Base-by-base conservation (phyloP, 1,140 invertebrate species). In the Matsumurasca onukii region DNA sequence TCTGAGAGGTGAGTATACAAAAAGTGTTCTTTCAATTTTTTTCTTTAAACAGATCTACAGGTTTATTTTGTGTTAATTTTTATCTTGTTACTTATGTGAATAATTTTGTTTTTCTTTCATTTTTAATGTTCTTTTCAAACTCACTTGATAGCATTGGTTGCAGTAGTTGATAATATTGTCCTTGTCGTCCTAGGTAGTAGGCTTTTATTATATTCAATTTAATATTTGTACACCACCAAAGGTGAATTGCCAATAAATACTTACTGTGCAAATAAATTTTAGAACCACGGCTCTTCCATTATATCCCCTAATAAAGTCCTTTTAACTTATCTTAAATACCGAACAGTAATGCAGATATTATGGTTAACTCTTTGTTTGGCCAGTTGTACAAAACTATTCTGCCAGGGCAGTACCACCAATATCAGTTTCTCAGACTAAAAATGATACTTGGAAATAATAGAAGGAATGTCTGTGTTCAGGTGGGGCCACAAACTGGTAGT, bases 401-500 rank as follows among this genome's bases (percentile, higher is more conserved):
- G 34, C n/a, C n/a, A 39, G 17, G n/a, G 48, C 15, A 27, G 45
- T 65, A 65, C 31, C 9, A 67, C 65, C 5, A 9, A 39, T 9
- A 39, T 39, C 5, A 39, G 34, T 64, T 55, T 69, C 71, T 73
- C 74, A 68, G 45, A 57, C 66, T 73, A n/a, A n/a, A n/a, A n/a
- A n/a, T n/a, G n/a, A n/a, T n/a, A n/a, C n/a, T n/a, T n/a, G n/a
- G n/a, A n/a, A n/a, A n/a, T n/a, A n/a, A n/a, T n/a, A n/a, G n/a
- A n/a, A 64, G 17, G 9, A 9, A 45, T 17, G 17, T 45, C 24
- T 51, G 49, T 5, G 5, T 27, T 22, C 69, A 86, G 83, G 66
- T 88, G 82, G 79, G 87, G 84, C 3, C 80, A 85, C 59, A 81
- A 77, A 69, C 78, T 94, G 24, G 87, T 93, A 0, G 81, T 93